Evolutionary conservation across 2,797 vertebrate species (phyloP).

Genomic region (Rhynchotus rufescens): DNA sequence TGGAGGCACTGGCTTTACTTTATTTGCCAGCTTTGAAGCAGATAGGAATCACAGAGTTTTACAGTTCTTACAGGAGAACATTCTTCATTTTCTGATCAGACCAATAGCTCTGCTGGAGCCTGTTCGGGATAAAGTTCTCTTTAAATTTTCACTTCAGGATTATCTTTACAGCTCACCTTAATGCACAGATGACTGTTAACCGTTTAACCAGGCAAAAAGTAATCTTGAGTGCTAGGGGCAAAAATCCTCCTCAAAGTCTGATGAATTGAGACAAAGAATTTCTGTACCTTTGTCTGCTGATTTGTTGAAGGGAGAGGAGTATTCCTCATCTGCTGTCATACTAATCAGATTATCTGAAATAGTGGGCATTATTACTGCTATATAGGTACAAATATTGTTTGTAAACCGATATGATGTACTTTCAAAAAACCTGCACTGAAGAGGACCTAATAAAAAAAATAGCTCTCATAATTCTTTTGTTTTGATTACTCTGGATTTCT

Average conservation of each 20-base stretch:
- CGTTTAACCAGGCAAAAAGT: neutral
- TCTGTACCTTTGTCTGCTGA: neutral
- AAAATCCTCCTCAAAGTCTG: neutral
- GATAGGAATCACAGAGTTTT: neutral
- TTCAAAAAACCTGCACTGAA: neutral
- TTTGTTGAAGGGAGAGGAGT: neutral
- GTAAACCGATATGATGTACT: fast-evolving
- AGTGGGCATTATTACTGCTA: neutral
- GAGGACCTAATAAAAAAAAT: neutral
- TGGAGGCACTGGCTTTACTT: neutral
- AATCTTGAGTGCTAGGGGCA: neutral
- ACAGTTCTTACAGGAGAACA: neutral
- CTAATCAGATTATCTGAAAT: neutral
- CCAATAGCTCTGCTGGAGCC: neutral
- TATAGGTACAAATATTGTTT: neutral
- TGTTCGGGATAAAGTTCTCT: neutral
- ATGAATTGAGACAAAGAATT: neutral
- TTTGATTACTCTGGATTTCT: neutral
- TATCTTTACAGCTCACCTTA: neutral
- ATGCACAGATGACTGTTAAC: neutral
- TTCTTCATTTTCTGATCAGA: neutral
- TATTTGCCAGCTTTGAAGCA: neutral
- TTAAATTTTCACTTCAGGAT: neutral
- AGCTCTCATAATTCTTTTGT: neutral
- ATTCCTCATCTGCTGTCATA: neutral